These are phyloP conservation scores for Andrena dorsata DNA, from an alignment of 2,888 invertebrate genomes.

Conservation along the genomic window DNA sequence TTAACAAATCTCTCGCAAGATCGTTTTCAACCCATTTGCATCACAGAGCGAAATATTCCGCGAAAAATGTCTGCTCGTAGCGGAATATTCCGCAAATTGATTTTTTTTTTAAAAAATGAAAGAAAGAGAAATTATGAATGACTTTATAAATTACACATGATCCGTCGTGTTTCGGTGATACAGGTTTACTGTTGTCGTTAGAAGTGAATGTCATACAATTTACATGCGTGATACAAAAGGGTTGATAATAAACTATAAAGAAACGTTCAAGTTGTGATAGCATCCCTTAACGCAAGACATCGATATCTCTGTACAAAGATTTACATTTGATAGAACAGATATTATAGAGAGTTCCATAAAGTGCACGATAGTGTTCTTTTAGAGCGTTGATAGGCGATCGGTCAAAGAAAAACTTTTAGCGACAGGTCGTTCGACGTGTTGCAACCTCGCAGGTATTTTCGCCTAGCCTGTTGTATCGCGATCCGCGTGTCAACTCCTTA, in stretches of 20 bases:
- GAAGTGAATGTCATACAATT: too few species aligned
- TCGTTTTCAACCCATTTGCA: neutral
- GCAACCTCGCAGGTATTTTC: neutral
- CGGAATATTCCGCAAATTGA: too few species aligned
- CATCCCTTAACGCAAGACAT: slow-evolving; percentile 6
- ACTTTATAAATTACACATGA: too few species aligned
- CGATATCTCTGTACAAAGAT: slow-evolving; percentile 47
- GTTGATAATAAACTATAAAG: too few species aligned
- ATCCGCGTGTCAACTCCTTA: neutral
- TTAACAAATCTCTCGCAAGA: neutral
- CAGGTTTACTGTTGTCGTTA: too few species aligned
- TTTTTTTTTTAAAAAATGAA: too few species aligned
- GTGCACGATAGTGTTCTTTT: slow-evolving; percentile 23
- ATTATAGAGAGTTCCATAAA: slow-evolving; percentile 22
- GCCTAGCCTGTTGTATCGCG: neutral
- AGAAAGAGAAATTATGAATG: too few species aligned
- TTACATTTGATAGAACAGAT: slow-evolving; percentile 39
- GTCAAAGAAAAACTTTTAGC: neutral
- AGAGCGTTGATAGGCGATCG: neutral
- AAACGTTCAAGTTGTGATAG: slow-evolving; percentile 1
- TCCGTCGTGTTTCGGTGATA: too few species aligned
- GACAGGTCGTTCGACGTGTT: neutral
- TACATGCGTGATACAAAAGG: too few species aligned
- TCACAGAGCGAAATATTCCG: too few species aligned
- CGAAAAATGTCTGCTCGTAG: too few species aligned